These are phyloP conservation scores for Anastatus disparis DNA, from an alignment of 1,140 invertebrate genomes.

Conservation along the genomic window DNA sequence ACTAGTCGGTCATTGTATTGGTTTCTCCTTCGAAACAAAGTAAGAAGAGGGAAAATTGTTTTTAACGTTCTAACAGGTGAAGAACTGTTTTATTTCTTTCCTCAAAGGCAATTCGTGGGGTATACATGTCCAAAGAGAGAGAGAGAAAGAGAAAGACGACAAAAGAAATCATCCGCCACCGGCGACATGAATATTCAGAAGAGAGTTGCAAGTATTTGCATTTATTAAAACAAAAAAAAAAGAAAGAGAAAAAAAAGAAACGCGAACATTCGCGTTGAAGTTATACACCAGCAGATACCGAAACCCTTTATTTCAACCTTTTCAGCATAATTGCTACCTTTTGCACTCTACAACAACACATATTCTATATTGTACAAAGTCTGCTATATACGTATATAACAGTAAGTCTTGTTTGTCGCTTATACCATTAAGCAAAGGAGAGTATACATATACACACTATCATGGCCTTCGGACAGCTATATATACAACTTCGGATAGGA, in stretches of 20 bases:
- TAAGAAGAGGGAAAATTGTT: background rate
- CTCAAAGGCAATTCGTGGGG: background rate
- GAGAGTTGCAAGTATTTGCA: conserved; percentile 58
- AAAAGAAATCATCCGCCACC: conserved; percentile 59
- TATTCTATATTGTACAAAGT: too few relatives aligned
- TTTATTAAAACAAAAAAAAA: conserved; percentile 66
- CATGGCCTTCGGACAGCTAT: too few relatives aligned
- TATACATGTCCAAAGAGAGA: too few relatives aligned
- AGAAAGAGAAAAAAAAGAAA: too few relatives aligned
- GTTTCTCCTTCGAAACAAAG: conserved; percentile 6
- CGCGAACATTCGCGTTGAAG: too few relatives aligned
- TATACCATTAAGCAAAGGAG: too few relatives aligned
- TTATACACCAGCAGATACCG: conserved; percentile 54
- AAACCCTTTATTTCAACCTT: conserved; percentile 56
- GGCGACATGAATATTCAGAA: conserved; percentile 60
- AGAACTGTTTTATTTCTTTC: background rate
- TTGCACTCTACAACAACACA: conserved; percentile 8
- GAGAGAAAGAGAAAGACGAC: conserved; percentile 48
- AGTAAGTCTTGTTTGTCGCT: conserved; percentile 34
- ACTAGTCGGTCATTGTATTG: too few relatives aligned
- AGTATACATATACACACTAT: too few relatives aligned
- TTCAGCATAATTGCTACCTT: conserved; percentile 61
- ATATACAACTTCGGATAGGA: conserved; percentile 9
- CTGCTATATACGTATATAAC: conserved; percentile 2
- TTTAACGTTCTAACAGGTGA: background rate